Base-by-base conservation (phyloP, 2,888 invertebrate genomes). In the Philhelius pedissequus region DNA sequence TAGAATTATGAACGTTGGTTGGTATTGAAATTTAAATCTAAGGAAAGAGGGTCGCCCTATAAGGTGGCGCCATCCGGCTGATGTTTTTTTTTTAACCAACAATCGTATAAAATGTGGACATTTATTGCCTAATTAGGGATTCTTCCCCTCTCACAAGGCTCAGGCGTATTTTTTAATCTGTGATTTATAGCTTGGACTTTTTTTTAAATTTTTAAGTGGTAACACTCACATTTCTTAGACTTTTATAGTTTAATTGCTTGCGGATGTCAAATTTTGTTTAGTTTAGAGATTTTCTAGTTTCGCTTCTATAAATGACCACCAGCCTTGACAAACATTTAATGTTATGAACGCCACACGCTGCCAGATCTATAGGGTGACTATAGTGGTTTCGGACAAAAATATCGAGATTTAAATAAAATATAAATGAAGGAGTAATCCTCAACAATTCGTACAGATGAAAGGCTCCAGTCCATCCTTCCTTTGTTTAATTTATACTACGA, bases 71-170 rank as follows among this genome's bases (percentile, higher is more conserved):
- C 80, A 84, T 84, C 80, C 80, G 84, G 70, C 75, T 75, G 71
- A 40, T 79, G 62, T 35, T 32, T 56, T 13, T 20, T 20, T 20
- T 35, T 35, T 58, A 27, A 18, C 43, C 70, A 64, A 66, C 58
- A 71, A 48, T 80, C 80, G 68, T 80, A 75, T 45, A 64, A 64
- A 48, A 62, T 58, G 66, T 58, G 64, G 84, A 84, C 84, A 84
- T 84, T 84, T 80, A 84, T 84, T 84, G 60, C 75, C 80, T 80
- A 80, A 80, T 84, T 84, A 80, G 75, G 75, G 62, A 80, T 45
- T 71, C 52, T 71, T 80, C 71, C 79, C 60, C 60, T 43, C n/a
- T 5, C 58, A 70, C 38, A 32, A 50, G 43, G n/a, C 43, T 30
- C 4, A 40, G 9, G 25, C n/a, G 3, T 32, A 54, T 80, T 80